These are phyloP conservation scores for Synaphobranchus kaupii DNA, from an alignment of 2,797 vertebrate genomes.

Conservation along the genomic window DNA sequence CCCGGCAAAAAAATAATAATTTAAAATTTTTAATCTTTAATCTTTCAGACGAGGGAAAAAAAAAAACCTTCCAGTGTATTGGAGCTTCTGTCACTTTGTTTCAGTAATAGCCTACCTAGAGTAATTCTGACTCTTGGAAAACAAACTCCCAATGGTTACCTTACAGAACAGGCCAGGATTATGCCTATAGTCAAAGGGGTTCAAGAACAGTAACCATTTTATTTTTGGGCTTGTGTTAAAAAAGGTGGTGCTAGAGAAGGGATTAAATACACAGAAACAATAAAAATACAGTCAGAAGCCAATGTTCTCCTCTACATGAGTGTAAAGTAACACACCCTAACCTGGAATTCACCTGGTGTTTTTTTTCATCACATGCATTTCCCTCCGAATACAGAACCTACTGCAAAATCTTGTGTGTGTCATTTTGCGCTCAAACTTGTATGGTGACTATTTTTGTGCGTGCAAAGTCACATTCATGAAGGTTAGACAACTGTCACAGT, in stretches of 20 bases:
- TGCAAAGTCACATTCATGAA: not conserved
- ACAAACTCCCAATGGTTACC: no score
- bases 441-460: not conserved
- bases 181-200: no score
- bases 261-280: not conserved
- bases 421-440: no score
- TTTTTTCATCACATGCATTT: not conserved
- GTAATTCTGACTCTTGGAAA: no score
- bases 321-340: not conserved
- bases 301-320: not conserved
- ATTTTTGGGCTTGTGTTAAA: no score
- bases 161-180: no score
- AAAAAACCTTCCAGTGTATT: not conserved
- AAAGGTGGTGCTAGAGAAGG: no score
- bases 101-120: no score
- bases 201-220: no score
- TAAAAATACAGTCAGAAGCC: not conserved
- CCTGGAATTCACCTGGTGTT: not conserved
- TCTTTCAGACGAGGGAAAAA: not conserved
- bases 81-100: no score
- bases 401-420: not conserved
- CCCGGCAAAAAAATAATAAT: no score
- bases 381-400: not conserved
- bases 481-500: not conserved
- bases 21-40: no score